Evolutionary conservation across 2,113 vertebrate species (phyloP).

Genomic region (Capreolus pygargus): DNA sequence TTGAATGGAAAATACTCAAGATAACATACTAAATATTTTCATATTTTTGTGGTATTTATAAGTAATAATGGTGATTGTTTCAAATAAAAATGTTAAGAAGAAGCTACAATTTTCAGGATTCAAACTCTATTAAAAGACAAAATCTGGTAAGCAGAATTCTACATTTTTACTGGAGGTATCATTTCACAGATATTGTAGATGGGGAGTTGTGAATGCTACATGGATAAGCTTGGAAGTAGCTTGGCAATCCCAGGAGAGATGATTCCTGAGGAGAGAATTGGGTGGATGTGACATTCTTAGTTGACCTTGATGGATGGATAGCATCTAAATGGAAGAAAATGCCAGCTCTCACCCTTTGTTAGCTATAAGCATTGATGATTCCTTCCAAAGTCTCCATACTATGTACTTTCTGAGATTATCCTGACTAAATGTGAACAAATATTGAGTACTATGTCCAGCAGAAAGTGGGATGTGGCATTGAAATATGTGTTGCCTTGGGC

Average conservation of each 20-base stretch:
- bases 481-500: neutral
- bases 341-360: neutral
- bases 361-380: neutral
- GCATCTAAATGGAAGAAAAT: neutral
- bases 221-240: neutral
- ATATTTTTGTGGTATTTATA: neutral
- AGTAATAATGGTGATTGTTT: neutral
- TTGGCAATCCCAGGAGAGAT: neutral
- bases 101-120: neutral
- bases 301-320: neutral
- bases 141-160: neutral
- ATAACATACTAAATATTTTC: neutral
- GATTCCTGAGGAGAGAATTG: neutral
- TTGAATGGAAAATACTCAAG: neutral
- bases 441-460: neutral
- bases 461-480: neutral
- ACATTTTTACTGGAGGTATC: neutral
- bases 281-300: neutral
- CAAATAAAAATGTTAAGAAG: neutral
- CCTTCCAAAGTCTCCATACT: neutral
- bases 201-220: neutral
- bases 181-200: neutral
- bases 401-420: neutral
- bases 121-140: neutral
- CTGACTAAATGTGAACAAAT: neutral